Conservation (phyloP, 2,797 vertebrate genomes). For the Vireo griseus region DNA sequence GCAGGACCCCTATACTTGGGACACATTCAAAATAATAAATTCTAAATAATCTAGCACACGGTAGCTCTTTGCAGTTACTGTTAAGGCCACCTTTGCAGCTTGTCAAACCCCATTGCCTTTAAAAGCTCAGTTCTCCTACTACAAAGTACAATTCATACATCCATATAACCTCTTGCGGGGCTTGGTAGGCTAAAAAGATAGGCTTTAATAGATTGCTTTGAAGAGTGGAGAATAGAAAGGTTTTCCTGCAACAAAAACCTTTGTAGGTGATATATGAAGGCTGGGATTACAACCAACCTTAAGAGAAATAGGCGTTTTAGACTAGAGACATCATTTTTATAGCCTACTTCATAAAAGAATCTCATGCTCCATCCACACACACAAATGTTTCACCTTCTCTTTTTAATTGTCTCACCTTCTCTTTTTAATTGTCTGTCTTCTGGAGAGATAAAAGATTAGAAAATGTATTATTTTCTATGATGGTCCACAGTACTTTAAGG, state of each 20-base stretch:
- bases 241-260: not conserved
- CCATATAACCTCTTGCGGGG: not conserved
- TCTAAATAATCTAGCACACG: not conserved
- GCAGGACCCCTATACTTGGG: not conserved
- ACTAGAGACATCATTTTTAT: not conserved
- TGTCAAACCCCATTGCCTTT: slow-evolving; percentile 3
- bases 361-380: not conserved
- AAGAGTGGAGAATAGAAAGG: not conserved
- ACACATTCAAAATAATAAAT: not conserved
- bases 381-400: not conserved
- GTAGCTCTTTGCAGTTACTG: not conserved
- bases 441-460: not conserved
- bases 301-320: not conserved
- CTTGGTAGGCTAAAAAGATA: slow-evolving; percentile 6
- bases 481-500: not conserved
- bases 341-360: not conserved
- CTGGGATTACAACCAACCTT: not conserved
- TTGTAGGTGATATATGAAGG: not conserved
- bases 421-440: not conserved
- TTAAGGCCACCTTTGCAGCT: slow-evolving; percentile 13
- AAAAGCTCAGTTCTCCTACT: slow-evolving; percentile 16
- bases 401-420: not conserved
- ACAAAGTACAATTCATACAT: not conserved
- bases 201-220: slow-evolving; percentile 11
- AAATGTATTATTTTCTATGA: not conserved